Evolutionary conservation across 1,140 invertebrate species (phyloP), one percentile per base, ranked within the genome.

Genomic region (Drosophila repleta): DNA sequence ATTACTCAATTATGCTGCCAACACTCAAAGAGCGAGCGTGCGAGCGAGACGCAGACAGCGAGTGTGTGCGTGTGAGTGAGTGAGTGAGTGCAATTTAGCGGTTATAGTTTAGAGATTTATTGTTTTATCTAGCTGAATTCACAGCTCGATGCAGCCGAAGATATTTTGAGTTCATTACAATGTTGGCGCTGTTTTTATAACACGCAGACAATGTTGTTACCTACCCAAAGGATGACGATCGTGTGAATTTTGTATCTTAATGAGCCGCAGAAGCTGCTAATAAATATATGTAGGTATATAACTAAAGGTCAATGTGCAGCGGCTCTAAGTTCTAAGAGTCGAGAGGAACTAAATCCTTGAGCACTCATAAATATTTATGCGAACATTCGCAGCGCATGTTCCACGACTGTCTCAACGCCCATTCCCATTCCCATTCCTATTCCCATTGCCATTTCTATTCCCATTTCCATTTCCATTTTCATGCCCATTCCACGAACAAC

Each of bases 311-410:
- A 3, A 29, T 1, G 10, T 35, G 5, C 49, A 32, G 49, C 11
- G 11, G 6, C 15, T 52, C n/a, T 43, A 7, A 43, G 8, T 17
- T 18, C 39, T 17, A n/a, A 21, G 20, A 3, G 13, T 13, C n/a
- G 37, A 17, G 4, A 51, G 21, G 13, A 49, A 51, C 10, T 46
- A 24, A 71, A 66, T 71, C 46, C 68, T 57, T 51, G 61, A 58
- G 49, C 48, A 81, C 75, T 80, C 74, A 85, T 85, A 85, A 85
- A 85, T 85, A 85, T 85, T 85, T 78, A 87, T 80, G 78, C 63
- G 74, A 70, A 53, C 35, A 73, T 65, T 56, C 70, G 37, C 20
- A 63, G 55, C 60, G 64, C 74, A 52, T 49, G 56, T 82, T 78
- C 68, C 29, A 18, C 29, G 76, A 78, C 65, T 51, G 17, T 48